Percentiles rank a stretch among this genome's conserved stretches.
These are phyloP conservation scores for Nansenia antarctica DNA, from an alignment of 2,113 vertebrate genomes.

Conservation along the genomic window DNA sequence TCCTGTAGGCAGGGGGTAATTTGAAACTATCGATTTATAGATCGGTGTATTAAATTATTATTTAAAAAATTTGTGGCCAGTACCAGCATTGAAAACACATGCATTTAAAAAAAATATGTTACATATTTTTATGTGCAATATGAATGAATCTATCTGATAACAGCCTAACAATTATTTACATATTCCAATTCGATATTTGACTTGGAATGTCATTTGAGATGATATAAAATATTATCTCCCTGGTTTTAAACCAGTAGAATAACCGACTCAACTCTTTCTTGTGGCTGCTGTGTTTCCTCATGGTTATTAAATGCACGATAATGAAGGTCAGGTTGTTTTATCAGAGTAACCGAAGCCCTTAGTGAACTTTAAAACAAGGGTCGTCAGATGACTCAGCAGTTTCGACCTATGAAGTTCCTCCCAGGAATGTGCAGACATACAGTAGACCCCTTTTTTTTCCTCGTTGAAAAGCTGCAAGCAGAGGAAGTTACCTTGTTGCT, in stretches of 20 bases:
- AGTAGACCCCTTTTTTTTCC: not conserved
- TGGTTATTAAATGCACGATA: not conserved
- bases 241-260: not conserved
- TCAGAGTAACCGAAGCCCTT: not conserved
- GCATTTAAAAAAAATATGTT: too few relatives aligned
- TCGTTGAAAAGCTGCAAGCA: slow-evolving; percentile 11
- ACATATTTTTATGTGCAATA: not conserved
- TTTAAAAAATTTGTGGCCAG: too few relatives aligned
- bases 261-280: not conserved
- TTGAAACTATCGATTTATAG: not conserved
- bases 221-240: not conserved
- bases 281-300: not conserved
- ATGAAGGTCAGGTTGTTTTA: not conserved
- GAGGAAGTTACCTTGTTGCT: slow-evolving; percentile 20
- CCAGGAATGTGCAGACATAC: not conserved
- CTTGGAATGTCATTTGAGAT: not conserved
- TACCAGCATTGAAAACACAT: too few relatives aligned
- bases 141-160: not conserved
- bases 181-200: not conserved
- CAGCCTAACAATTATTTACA: too few relatives aligned
- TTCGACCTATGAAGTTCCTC: not conserved
- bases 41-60: too few relatives aligned
- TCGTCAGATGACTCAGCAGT: not conserved
- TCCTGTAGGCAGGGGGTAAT: not conserved
- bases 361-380: not conserved